Conservation (phyloP, 37 sponge, comb jelly and placozoan genomes). For the Spongilla lacustris region DNA sequence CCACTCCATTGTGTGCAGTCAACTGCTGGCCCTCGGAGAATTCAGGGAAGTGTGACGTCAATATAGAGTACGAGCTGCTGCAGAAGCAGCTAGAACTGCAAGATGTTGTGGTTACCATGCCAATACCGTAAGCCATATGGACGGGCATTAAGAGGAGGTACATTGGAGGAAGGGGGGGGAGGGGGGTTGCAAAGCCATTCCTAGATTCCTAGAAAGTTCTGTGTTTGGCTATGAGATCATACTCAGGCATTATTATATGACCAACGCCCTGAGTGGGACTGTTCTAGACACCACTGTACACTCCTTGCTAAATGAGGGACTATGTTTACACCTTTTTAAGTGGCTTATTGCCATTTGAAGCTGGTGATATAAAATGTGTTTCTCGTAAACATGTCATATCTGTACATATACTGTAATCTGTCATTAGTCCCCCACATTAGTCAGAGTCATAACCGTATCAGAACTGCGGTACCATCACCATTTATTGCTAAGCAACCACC, state of each 20-base stretch:
- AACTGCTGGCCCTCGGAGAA: constrained; percentile 98
- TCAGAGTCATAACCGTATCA: not conserved
- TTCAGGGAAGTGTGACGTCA: constrained; percentile 92
- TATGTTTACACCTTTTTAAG: not conserved
- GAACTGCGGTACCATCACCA: not conserved
- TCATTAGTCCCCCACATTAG: not conserved
- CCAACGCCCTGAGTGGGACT: not conserved
- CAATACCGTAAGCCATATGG: constrained; percentile 76
- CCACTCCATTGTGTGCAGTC: constrained; percentile 72
- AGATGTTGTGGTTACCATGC: constrained; percentile 89
- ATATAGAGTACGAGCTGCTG: constrained; percentile 95
- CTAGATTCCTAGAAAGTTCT: too few relatives aligned
- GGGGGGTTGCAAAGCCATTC: too few relatives aligned
- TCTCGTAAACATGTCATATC: not conserved
- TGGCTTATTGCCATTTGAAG: not conserved
- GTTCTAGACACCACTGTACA: not conserved
- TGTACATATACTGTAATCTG: not conserved
- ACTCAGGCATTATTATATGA: not conserved
- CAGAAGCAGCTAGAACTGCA: constrained; percentile 75
- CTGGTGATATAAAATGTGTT: not conserved
- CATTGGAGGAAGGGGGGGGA: too few relatives aligned
- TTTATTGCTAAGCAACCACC: not conserved
- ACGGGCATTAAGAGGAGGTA: not conserved
- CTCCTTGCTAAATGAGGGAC: not conserved
- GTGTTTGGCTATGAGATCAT: not conserved